phyloP scores from a whole-genome alignment of 2,113 vertebrate species.

The Paedocypris sp. region DNA sequence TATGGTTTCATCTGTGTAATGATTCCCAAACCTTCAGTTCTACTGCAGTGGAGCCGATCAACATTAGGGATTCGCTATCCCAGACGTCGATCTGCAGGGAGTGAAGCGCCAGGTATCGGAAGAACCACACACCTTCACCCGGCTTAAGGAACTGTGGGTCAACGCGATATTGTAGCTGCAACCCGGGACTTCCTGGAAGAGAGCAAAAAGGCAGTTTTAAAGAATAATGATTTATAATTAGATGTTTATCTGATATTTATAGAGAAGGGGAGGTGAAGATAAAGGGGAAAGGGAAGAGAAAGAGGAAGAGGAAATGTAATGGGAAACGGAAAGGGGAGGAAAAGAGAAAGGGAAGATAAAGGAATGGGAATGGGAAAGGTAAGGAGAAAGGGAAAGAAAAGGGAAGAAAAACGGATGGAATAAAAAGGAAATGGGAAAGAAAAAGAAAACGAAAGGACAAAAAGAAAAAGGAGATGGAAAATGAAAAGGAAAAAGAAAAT shows the following conservation, averaged over 20 bases:
- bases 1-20: neutral
- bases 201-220: neutral
- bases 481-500: too few relatives aligned
- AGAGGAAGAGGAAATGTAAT: too few relatives aligned
- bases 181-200: slow-evolving; percentile 64
- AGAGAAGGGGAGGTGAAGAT: too few relatives aligned
- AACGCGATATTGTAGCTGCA: slow-evolving; percentile 75
- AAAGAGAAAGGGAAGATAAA: too few relatives aligned
- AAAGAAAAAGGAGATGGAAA: too few relatives aligned
- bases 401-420: too few relatives aligned
- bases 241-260: neutral
- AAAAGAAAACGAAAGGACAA: too few relatives aligned
- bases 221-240: neutral
- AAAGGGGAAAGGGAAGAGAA: too few relatives aligned
- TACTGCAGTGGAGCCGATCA: slow-evolving; percentile 76
- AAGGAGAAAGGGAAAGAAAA: too few relatives aligned
- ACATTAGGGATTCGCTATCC: slow-evolving; percentile 85
- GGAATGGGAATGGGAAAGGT: too few relatives aligned
- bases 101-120: slow-evolving; percentile 74
- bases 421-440: too few relatives aligned
- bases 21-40: slow-evolving; percentile 69
- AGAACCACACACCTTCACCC: slow-evolving; percentile 73
- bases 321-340: too few relatives aligned
- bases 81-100: slow-evolving; percentile 83
- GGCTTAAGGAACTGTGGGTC: slow-evolving; percentile 64